Conservation (phyloP, 1,140 invertebrate genomes). For the Papilio glaucus region DNA sequence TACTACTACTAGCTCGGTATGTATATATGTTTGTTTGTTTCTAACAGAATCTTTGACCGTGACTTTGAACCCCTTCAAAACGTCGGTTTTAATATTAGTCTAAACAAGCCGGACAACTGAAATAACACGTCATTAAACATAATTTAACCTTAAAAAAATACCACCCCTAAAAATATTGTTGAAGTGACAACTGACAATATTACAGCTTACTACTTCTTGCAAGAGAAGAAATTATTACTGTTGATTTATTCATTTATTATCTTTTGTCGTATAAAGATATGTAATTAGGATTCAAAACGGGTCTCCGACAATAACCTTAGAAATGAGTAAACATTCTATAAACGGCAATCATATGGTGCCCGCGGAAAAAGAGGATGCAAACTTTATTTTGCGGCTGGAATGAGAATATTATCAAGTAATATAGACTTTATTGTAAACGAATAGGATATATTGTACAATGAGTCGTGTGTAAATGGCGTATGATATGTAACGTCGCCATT, state of each 20-base stretch:
- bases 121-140: too few relatives aligned
- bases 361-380: slow-evolving; percentile 33
- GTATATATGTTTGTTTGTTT: too few relatives aligned
- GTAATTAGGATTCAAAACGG: slow-evolving; percentile 29
- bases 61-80: too few relatives aligned
- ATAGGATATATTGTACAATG: background rate
- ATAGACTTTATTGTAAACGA: slow-evolving; percentile 8
- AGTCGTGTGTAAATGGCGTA: slow-evolving; percentile 19
- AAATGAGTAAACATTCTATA: slow-evolving; percentile 39
- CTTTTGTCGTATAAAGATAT: slow-evolving; percentile 11
- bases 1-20: too few relatives aligned
- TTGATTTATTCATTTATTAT: slow-evolving; percentile 4
- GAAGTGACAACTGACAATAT: too few relatives aligned
- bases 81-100: too few relatives aligned
- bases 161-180: too few relatives aligned
- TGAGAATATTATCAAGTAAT: background rate
- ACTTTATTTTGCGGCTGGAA: slow-evolving; percentile 21
- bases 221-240: background rate
- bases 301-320: slow-evolving; percentile 32
- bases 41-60: too few relatives aligned
- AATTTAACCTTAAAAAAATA: too few relatives aligned
- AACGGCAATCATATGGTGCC: slow-evolving; percentile 36
- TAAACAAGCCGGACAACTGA: too few relatives aligned
- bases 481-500: slow-evolving; percentile 56
- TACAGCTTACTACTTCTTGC: too few relatives aligned